Conservation (phyloP, 2,113 vertebrate species). For the Symphodus melops region DNA sequence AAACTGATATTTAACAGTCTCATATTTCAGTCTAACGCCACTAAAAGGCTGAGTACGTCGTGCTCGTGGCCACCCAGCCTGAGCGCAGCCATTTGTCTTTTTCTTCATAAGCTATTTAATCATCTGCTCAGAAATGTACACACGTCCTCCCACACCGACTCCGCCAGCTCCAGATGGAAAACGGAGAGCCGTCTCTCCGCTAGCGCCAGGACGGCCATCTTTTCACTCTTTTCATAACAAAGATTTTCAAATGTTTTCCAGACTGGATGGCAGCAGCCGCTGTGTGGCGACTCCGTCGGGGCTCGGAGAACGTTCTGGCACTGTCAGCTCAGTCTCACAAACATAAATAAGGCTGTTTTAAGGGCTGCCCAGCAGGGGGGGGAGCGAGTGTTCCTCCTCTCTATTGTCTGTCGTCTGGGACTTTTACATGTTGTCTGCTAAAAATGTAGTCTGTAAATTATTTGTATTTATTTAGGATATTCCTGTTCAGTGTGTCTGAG, state of each 20-base stretch:
- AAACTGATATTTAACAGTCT: conserved; percentile 44
- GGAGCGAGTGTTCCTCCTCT: conserved; percentile 10
- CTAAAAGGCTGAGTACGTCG: conserved; percentile 65
- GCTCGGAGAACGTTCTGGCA: conserved; percentile 86
- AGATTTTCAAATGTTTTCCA: conserved; percentile 82
- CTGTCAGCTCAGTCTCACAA: conserved; percentile 73
- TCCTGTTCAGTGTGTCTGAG: conserved; percentile 1
- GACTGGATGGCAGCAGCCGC: conserved; percentile 77
- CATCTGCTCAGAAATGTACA: conserved; percentile 53
- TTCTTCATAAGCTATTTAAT: conserved; percentile 68
- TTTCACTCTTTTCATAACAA: conserved; percentile 81
- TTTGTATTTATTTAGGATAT: too few relatives aligned
- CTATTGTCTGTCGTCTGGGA: conserved; percentile 4
- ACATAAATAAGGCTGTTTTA: conserved; percentile 78
- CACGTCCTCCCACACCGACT: conserved; percentile 63
- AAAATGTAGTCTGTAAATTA: too few relatives aligned
- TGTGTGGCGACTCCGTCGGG: conserved; percentile 65
- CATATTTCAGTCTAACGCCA: conserved; percentile 49
- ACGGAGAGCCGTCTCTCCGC: conserved; percentile 50
- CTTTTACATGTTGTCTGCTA: conserved; percentile 29
- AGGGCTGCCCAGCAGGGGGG: conserved; percentile 51
- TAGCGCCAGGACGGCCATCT: conserved; percentile 68
- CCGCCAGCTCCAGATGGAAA: conserved; percentile 67
- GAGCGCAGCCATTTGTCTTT: conserved; percentile 60
- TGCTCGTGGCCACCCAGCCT: conserved; percentile 76